Base-by-base conservation (phyloP, 2,888 invertebrate species). In the Acrocyrtus sp. region DNA sequence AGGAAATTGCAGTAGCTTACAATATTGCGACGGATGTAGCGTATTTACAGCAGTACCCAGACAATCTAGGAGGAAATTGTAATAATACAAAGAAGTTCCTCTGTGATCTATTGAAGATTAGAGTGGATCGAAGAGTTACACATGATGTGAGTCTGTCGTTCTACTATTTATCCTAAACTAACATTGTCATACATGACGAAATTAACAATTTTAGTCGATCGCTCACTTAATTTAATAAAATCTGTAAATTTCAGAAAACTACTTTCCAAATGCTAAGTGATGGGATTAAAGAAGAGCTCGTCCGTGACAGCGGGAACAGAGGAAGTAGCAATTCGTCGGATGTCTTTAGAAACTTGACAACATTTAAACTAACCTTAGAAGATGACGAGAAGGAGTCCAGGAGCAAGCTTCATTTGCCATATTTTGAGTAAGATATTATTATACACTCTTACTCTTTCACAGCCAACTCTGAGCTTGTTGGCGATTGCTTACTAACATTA, bases 281-380 rank as follows among this genome's bases (percentile, higher is more conserved):
- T 21, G 66, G 54, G 48, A 60, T 79, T 12, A 58, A 56, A 26
- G 72, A 72, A 22, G 61, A 63, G 24, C 43, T 47, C 22, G n/a
- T 65, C 3, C 24, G 41, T 50, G 53, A 73, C 21, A 21, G 53
- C 19, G 27, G 22, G 2, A 39, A 22, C 3, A 47, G 17, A 10
- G 19, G 21, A 22, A 22, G 41, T 19, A 63, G 21, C 2, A 72
- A 53, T 27, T 43, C 53, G 24, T 67, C 75, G 3, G 77, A 80
- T 17, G 56, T 78, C 3, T 66, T 81, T n/a, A 72, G 66, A 53
- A 74, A 78, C 47, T 82, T 90, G 5, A 85, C 89, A 0, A 90
- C 90, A 63, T 90, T 90, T 82, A 90, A 88, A 84, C 88, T 91
- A 80, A 88, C 88, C 81, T 85, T 90, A 0, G 88, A 87, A 67